Evolutionary conservation across 2,113 vertebrate species (phyloP).

Genomic region (Pteruthius melanotis): DNA sequence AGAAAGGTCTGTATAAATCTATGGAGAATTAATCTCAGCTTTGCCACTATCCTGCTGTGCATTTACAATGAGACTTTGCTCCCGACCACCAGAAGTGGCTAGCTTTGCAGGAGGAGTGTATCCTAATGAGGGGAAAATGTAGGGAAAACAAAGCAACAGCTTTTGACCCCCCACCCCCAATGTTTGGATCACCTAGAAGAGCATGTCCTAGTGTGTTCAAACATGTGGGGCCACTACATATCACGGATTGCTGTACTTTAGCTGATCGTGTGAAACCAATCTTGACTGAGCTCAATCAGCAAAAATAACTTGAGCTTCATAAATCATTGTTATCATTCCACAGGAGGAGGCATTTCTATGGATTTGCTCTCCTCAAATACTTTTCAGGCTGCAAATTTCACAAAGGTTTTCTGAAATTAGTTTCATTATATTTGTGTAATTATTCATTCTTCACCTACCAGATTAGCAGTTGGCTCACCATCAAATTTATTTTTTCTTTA

Average conservation of each 20-base stretch:
- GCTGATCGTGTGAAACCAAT: slow-evolving; percentile 73
- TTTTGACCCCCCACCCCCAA: slow-evolving; percentile 16
- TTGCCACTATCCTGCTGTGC: slow-evolving; percentile 79
- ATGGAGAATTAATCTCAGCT: slow-evolving; percentile 77
- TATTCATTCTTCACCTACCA: background rate
- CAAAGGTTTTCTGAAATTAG: slow-evolving; percentile 34
- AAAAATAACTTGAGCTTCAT: slow-evolving; percentile 68
- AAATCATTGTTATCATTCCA: slow-evolving; percentile 72
- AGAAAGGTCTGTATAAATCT: slow-evolving; percentile 78
- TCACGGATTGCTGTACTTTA: slow-evolving; percentile 6
- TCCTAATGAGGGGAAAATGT: slow-evolving; percentile 68
- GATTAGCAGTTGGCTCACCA: background rate
- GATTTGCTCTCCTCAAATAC: slow-evolving; percentile 55
- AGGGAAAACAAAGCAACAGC: slow-evolving; percentile 44
- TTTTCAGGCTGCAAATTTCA: slow-evolving; percentile 57
- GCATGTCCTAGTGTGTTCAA: slow-evolving; percentile 28
- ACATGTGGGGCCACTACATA: slow-evolving; percentile 40
- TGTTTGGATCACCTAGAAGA: slow-evolving; percentile 63
- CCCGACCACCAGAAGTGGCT: slow-evolving; percentile 66
- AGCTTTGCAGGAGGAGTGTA: slow-evolving; percentile 65
- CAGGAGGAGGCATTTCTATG: slow-evolving; percentile 55
- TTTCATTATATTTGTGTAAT: background rate
- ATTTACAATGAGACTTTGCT: slow-evolving; percentile 72
- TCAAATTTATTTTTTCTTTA: background rate
- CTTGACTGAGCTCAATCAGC: slow-evolving; percentile 58